Evolutionary conservation across 1,140 invertebrate species (phyloP).

Genomic region (Heliothis subflexa): DNA sequence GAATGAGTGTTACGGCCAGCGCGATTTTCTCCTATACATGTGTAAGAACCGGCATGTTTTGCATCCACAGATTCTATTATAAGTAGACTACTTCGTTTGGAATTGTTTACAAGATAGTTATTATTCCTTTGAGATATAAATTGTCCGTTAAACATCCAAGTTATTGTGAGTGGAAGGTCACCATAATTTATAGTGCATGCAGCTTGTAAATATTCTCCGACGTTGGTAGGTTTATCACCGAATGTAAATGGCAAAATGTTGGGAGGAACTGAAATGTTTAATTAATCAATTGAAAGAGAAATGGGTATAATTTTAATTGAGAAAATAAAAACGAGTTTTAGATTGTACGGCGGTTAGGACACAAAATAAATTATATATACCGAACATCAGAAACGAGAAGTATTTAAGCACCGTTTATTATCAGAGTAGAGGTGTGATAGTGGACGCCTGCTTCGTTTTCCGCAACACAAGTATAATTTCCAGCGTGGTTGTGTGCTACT

Average conservation of each 20-base stretch:
- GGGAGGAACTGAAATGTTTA: constrained; percentile 86
- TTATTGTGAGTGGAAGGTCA: constrained; percentile 92
- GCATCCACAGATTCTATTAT: constrained; percentile 91
- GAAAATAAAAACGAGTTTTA: constrained; percentile 53
- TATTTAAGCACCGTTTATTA: constrained; percentile 87
- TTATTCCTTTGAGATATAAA: constrained; percentile 87
- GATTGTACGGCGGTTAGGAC: constrained; percentile 49
- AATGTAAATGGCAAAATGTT: constrained; percentile 88
- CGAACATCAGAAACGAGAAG: constrained; percentile 27
- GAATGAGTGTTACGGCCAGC: constrained; percentile 89
- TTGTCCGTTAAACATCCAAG: constrained; percentile 90
- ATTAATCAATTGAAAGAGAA: constrained; percentile 57
- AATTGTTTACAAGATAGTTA: constrained; percentile 88
- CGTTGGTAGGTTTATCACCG: constrained; percentile 90
- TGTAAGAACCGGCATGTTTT: constrained; percentile 92
- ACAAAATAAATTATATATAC: constrained; percentile 36
- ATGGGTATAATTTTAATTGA: constrained; percentile 57
- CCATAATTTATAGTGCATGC: constrained; percentile 95
- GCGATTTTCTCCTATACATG: constrained; percentile 92
- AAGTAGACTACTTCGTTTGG: constrained; percentile 90
- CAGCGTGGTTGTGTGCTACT: constrained; percentile 88
- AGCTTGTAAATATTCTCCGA: constrained; percentile 90
- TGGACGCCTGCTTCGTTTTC: constrained; percentile 88
- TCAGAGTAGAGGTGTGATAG: constrained; percentile 83
- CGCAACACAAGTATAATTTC: constrained; percentile 89